Evolutionary conservation across 2,113 vertebrate genomes (phyloP).

Genomic region (Bostrychus sinensis): DNA sequence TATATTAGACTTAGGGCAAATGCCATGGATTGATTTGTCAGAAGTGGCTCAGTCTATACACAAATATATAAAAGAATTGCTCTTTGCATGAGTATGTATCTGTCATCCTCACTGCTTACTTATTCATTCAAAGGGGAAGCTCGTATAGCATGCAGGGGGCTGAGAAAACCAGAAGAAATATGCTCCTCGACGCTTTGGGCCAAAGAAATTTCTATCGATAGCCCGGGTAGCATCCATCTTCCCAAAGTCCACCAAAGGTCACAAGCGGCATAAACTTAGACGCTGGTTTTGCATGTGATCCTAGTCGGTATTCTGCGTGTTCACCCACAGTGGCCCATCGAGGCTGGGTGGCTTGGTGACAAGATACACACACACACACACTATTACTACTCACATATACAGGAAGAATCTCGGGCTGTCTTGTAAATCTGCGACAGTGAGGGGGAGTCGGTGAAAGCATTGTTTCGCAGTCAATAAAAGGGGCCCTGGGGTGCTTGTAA

Average conservation of each 20-base stretch:
- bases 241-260: constrained; percentile 76
- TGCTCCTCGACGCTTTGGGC: constrained; percentile 47
- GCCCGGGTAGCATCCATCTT: constrained; percentile 72
- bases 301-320: constrained; percentile 66
- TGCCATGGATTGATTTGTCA: constrained; percentile 53
- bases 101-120: constrained; percentile 58
- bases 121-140: constrained; percentile 66
- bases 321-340: constrained; percentile 48
- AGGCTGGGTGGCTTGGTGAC: constrained; percentile 54
- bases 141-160: constrained; percentile 33
- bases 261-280: constrained; percentile 66
- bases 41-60: constrained; percentile 29
- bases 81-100: background rate
- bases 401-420: constrained; percentile 46
- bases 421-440: constrained; percentile 64
- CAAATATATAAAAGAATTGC: constrained; percentile 49
- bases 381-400: constrained; percentile 1
- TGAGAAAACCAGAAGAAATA: constrained; percentile 62
- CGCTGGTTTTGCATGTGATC: constrained; percentile 52
- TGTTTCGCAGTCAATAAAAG: constrained; percentile 72
- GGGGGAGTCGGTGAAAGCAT: constrained; percentile 62
- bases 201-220: constrained; percentile 65
- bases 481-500: constrained; percentile 66
- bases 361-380: constrained; percentile 28
- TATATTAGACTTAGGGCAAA: constrained; percentile 53